Evolutionary conservation across 2,113 vertebrate species (phyloP).

Genomic region (Porphyrio hochstetteri): DNA sequence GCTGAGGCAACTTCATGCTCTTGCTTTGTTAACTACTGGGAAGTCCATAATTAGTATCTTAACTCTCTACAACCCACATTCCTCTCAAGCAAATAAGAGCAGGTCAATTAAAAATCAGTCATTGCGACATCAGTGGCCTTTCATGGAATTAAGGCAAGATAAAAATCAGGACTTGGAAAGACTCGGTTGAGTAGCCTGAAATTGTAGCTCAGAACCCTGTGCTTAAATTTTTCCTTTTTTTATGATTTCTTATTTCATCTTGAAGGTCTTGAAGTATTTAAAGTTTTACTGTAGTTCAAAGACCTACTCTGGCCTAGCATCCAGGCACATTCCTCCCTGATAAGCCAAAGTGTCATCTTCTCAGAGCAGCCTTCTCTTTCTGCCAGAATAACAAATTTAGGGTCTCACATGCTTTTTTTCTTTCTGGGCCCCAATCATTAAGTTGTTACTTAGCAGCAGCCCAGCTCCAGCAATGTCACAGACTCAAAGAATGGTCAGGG

Average conservation of each 20-base stretch:
- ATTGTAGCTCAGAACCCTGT: not conserved
- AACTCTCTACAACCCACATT: not conserved
- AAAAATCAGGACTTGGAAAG: not conserved
- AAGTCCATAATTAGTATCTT: not conserved
- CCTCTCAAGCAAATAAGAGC: not conserved
- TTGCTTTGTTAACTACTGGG: not conserved
- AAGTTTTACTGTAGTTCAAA: not conserved
- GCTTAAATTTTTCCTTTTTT: not conserved
- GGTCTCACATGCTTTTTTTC: not conserved
- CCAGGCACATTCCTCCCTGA: rapidly evolving
- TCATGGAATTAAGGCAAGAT: not conserved
- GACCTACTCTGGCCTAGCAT: not conserved
- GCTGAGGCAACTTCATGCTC: not conserved
- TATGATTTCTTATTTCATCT: not conserved
- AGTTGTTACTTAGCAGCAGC: not conserved
- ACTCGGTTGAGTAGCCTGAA: not conserved
- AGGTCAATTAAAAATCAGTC: not conserved
- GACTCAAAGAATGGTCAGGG: no score
- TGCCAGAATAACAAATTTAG: not conserved
- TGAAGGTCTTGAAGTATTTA: not conserved
- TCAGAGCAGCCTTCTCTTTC: not conserved
- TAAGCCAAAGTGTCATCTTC: not conserved
- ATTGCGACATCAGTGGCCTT: not conserved
- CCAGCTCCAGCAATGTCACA: not conserved
- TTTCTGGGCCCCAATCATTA: not conserved